Base-by-base conservation (phyloP, 2,797 vertebrate species). In the Amphiprion clarkii region DNA sequence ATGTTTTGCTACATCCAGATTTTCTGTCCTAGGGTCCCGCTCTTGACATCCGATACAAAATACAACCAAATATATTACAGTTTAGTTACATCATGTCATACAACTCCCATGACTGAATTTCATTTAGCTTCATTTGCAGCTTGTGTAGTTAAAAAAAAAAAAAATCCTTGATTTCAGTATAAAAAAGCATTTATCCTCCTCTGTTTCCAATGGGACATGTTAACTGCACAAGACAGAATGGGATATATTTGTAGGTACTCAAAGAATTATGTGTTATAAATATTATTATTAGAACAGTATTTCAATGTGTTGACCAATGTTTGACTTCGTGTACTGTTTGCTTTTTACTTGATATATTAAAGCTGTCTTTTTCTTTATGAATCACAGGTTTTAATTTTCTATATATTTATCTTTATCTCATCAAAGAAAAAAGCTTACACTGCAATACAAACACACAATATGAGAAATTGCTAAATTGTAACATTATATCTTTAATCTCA, bases 201-300 rank as follows among this genome's bases (percentile, higher is more conserved):
- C 48, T 31, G 6, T 71, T 52, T 74, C 67, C 6, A 74, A 23
- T 36, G 48, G 59, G 71, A 84, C 63, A 40, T 49, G 40, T 75
- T 51, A 76, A 57, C 76, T 81, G 79, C 87, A 87, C 78, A 79
- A 84, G 44, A 54, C 10, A 58, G 59, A 58, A 61, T 81, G 83
- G 84, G 82, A 89, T 88, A 67, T 74, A 77, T 82, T 69, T 79
- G 54, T 82, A 84, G 86, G 91, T 92, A 93, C 86, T 90, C 56
- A 72, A 8, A 82, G 74, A 60, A 82, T 78, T 78, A 65, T 58
- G 5, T 80, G 46, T 68, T 68, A 62, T 79, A 77, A 87, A 73
- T 87, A 74, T 83, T 73, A 62, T 82, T 73, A 62, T 82, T 65
- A 60, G 19, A 9, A 56, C 87, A 58, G 75, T 74, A 85, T 84